A percentile compares a stretch with the other conserved stretches of the same genome.
Evolutionary conservation across 1,140 invertebrate genomes (phyloP).

Genomic region (Stegodyphus dumicola): DNA sequence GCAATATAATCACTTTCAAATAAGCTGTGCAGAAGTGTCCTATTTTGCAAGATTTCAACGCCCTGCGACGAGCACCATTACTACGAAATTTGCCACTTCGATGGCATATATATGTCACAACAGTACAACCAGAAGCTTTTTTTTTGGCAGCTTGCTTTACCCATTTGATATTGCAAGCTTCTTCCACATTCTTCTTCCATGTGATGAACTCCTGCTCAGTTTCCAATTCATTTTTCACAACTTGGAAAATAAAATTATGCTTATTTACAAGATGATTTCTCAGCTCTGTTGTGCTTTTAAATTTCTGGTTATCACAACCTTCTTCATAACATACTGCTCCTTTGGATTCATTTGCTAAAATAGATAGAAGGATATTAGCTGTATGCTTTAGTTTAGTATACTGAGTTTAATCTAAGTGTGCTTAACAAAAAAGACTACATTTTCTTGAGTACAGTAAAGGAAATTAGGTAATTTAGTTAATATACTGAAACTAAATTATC

Average conservation of each 20-base stretch:
- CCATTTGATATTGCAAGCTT: conserved; percentile 55
- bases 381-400: not conserved
- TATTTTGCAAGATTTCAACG: conserved; percentile 50
- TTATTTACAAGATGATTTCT: conserved; percentile 54
- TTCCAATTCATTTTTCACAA: conserved; percentile 49
- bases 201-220: conserved; percentile 46
- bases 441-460: no score
- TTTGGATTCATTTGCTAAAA: conserved; percentile 40
- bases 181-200: conserved; percentile 55
- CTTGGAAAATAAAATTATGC: conserved; percentile 53
- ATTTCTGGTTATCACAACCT: conserved; percentile 55
- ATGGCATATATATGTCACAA: conserved; percentile 52
- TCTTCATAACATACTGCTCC: conserved; percentile 53
- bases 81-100: conserved; percentile 44
- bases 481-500: no score
- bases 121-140: conserved; percentile 49
- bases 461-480: no score
- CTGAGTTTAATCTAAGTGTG: no score
- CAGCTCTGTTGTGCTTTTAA: conserved; percentile 48
- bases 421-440: no score
- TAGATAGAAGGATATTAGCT: not conserved
- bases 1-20: conserved; percentile 41
- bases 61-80: conserved; percentile 32
- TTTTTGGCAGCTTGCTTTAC: conserved; percentile 57
- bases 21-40: conserved; percentile 54